Conservation (phyloP, 2,113 vertebrate genomes). For the Delphinus delphis region DNA sequence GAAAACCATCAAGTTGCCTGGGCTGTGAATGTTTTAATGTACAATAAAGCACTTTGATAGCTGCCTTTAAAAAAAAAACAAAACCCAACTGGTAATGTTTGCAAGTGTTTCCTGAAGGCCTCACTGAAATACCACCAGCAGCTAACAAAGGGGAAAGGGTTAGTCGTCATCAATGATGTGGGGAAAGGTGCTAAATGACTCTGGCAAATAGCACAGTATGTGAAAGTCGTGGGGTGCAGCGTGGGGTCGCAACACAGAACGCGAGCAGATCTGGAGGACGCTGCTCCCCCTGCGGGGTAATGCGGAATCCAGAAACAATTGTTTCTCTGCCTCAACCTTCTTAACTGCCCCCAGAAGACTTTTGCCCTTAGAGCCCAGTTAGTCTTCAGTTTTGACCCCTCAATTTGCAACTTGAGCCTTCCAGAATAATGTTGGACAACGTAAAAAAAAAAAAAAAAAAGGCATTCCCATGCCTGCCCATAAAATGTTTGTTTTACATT, state of each 20-base stretch:
- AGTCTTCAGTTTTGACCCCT: slow-evolving; percentile 74
- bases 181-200: slow-evolving; percentile 12
- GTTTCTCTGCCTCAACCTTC: slow-evolving; percentile 68
- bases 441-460: slow-evolving; percentile 60
- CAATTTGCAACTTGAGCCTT: slow-evolving; percentile 74
- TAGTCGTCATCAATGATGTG: not conserved
- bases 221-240: not conserved
- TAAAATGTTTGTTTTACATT: slow-evolving; percentile 21
- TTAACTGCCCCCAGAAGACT: slow-evolving; percentile 70
- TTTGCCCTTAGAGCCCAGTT: slow-evolving; percentile 66
- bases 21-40: slow-evolving; percentile 74
- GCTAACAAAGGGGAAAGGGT: not conserved
- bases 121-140: slow-evolving; percentile 64
- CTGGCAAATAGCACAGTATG: not conserved
- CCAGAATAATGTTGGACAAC: slow-evolving; percentile 68
- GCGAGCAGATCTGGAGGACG: slow-evolving; percentile 1
- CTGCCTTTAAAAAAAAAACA: slow-evolving; percentile 23
- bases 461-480: slow-evolving; percentile 55
- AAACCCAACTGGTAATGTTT: not conserved
- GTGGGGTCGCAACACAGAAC: not conserved
- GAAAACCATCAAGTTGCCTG: slow-evolving; percentile 82
- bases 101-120: slow-evolving; percentile 65
- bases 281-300: slow-evolving; percentile 65
- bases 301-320: slow-evolving; percentile 78
- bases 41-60: slow-evolving; percentile 82